These are phyloP conservation scores for Drosophila greeni DNA, from an alignment of 2,888 invertebrate genomes.

Conservation along the genomic window DNA sequence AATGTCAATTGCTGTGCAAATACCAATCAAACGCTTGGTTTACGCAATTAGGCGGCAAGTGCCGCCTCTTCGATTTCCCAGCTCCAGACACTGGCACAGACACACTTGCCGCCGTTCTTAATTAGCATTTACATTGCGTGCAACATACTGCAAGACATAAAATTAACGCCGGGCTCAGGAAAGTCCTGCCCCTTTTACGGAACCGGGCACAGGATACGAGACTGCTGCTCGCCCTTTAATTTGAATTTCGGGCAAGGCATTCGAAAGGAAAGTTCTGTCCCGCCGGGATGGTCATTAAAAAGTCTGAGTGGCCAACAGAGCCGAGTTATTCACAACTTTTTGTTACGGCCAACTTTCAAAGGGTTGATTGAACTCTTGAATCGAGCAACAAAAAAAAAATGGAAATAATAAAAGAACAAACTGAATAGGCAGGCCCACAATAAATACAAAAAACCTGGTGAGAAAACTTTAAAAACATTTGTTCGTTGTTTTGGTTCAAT, in stretches of 20 bases:
- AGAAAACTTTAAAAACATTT: slow-evolving; percentile 42
- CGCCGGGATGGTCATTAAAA: slow-evolving; percentile 31
- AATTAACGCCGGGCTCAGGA: slow-evolving; percentile 55
- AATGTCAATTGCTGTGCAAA: slow-evolving; percentile 70
- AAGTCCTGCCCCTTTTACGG: slow-evolving; percentile 6
- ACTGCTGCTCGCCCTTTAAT: slow-evolving; percentile 12
- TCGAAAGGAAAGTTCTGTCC: slow-evolving; percentile 19
- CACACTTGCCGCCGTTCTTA: slow-evolving; percentile 33
- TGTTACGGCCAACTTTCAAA: slow-evolving; percentile 37
- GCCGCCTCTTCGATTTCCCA: slow-evolving; percentile 18
- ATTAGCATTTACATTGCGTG: slow-evolving; percentile 70
- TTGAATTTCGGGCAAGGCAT: slow-evolving; percentile 17
- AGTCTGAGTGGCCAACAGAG: slow-evolving; percentile 40
- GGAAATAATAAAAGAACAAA: slow-evolving; percentile 6
- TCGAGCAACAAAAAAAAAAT: slow-evolving; percentile 13
- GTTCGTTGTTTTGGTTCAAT: slow-evolving; percentile 36
- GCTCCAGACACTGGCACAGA: slow-evolving; percentile 4
- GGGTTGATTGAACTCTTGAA: slow-evolving; percentile 36
- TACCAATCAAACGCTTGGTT: slow-evolving; percentile 69
- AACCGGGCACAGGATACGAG: not conserved
- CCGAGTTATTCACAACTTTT: slow-evolving; percentile 42
- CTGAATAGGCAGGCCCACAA: slow-evolving; percentile 3
- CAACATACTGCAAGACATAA: slow-evolving; percentile 58
- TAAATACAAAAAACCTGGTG: slow-evolving; percentile 32
- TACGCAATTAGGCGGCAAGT: slow-evolving; percentile 66